Evolutionary conservation across 2,113 vertebrate species (phyloP), one percentile per base, ranked within the genome.

Genomic region (Macrotus californicus): DNA sequence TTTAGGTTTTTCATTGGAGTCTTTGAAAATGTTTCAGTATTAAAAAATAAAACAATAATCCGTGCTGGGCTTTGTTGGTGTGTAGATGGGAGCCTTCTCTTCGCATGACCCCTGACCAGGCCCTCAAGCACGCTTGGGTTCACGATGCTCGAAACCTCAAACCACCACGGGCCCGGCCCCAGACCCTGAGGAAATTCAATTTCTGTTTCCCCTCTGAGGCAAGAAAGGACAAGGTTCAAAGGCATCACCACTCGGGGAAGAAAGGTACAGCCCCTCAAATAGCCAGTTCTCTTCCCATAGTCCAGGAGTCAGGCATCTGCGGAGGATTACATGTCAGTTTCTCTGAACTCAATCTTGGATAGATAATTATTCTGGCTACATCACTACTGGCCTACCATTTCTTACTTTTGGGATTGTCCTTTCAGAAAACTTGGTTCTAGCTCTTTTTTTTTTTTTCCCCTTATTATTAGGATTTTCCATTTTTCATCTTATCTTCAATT

Each of bases 71-170:
- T 93, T 50, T 22, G 0, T 76, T 97, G 96, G 10, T 98, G 15
- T 96, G 56, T 96, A 99, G 99, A 89, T 99, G 99, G 99, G 99
- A 99, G 94, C 99, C 99, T n/a, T 97, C 98, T 34, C 98, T 98
- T 90, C 99, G 99, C 19, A 99, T 99, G 99, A 99, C 98, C 89
- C 99, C 99, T 0, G 99, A 99, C 70, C 99, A 99, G 97, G 99
- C 98, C 0, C 97, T 99, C 95, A 98, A 98, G 96, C 99, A 99
- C 3, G 95, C 98, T 0, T 99, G 99, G 99, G 99, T 99, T 97
- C 98, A 99, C 83, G 99, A 99, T 59, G 97, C 98, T 41, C 98
- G 98, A 82, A 98, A 97, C 54, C 97, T 98, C 96, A 98, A 97
- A 97, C 82, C 97, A 14, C 97, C 97, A 14, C 97, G 97, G 12